Conservation (phyloP, 2,113 vertebrate genomes). For the Panthera tigris region DNA sequence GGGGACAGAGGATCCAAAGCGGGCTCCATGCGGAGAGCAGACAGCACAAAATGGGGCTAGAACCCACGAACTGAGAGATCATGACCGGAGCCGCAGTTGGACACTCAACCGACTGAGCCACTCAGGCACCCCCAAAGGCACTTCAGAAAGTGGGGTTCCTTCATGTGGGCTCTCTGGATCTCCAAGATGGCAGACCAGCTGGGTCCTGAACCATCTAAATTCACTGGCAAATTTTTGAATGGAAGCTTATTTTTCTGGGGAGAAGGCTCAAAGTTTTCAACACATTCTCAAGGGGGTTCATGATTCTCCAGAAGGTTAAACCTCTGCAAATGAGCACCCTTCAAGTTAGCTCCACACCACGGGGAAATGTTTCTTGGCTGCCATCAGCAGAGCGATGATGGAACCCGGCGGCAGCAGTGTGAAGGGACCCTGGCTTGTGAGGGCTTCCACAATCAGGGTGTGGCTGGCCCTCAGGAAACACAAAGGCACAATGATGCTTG, state of each 20-base stretch:
- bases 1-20: too few species aligned
- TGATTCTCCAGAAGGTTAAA: not conserved
- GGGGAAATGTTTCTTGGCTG: not conserved
- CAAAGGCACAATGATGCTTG: not conserved
- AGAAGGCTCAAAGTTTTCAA: conserved; percentile 10
- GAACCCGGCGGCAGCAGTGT: too few species aligned
- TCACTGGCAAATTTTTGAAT: not conserved
- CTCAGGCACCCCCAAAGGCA: not conserved
- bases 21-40: too few species aligned
- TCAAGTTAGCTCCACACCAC: not conserved
- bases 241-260: not conserved
- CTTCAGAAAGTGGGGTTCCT: not conserved
- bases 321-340: not conserved
- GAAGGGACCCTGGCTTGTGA: not conserved
- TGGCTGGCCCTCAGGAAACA: not conserved
- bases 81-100: too few species aligned
- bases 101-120: too few species aligned
- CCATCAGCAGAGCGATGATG: not conserved
- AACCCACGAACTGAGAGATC: too few species aligned
- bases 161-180: not conserved
- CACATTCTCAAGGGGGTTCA: not conserved
- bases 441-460: not conserved
- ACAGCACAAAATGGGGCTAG: too few species aligned
- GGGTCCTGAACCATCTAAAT: not conserved
- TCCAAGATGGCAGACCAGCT: not conserved